phyloP scores from a whole-genome alignment of 2,797 vertebrate genomes.

The Sparidentex hasta region DNA sequence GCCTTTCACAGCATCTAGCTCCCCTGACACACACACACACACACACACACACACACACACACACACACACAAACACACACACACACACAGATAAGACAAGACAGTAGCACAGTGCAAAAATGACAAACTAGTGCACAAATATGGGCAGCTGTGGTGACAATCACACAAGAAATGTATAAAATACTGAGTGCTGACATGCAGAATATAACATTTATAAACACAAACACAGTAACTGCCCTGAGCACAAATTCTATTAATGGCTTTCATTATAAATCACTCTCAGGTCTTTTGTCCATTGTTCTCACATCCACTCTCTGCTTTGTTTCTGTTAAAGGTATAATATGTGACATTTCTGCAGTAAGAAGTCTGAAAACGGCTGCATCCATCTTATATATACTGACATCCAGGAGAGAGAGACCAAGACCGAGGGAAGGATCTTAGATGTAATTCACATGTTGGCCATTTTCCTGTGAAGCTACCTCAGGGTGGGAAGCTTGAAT shows the following conservation, averaged over 20 bases:
- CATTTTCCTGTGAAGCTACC: too few species aligned
- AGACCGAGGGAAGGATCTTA: too few species aligned
- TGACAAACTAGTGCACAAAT: conserved; percentile 34
- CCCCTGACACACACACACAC: conserved; percentile 59
- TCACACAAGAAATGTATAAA: neutral
- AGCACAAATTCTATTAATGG: neutral
- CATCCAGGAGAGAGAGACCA: too few species aligned
- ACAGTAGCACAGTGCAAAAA: conserved; percentile 34
- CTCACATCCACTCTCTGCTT: neutral
- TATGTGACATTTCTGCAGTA: neutral
- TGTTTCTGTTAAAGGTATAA: neutral
- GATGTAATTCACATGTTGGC: too few species aligned
- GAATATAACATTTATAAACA: neutral
- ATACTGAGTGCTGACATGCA: neutral
- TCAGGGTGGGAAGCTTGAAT: too few species aligned
- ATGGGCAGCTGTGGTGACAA: conserved; percentile 27
- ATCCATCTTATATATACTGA: too few species aligned
- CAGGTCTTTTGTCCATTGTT: neutral
- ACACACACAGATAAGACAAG: conserved; percentile 42
- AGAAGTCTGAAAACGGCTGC: too few species aligned
- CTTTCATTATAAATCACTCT: neutral
- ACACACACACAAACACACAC: conserved; percentile 25
- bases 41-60: conserved; percentile 27
- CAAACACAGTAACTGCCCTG: neutral
- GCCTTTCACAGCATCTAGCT: conserved; percentile 75